Base-by-base conservation (phyloP, 2,113 vertebrate species). In the Protomyctophum bolini region DNA sequence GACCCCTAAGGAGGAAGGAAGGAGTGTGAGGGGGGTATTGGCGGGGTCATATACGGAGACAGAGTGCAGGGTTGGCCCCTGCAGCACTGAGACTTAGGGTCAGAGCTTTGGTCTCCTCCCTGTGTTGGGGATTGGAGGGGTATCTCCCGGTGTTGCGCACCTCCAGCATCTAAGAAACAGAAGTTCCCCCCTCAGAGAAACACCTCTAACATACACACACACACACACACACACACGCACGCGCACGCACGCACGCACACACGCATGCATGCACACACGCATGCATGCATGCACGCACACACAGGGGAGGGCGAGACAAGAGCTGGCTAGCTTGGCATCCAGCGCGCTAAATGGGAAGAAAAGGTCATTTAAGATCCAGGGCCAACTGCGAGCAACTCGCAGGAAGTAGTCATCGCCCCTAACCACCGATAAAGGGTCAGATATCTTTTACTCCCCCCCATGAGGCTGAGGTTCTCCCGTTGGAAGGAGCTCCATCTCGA, bases 241-340 rank as follows among this genome's bases (percentile, higher is more conserved):
- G 78, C 33, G 5, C 70, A 84, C 76, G 73, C 83, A 74, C n/a
- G 47, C 10, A 14, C 46, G 52, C 58, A 72, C 55, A 80, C 68
- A 83, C 9, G 6, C 51, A 80, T 33, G 4, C 70, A 84, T 74
- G 73, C 83, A 74, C 15, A 50, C 10, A 14, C 46, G 52, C 56
- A 72, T 52, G 78, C 68, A 83, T 8, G 6, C 51, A 80, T 6
- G 5, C 70, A 14, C 47, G 52, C 58, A 72, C 56, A 80, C 68
- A 83, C 9, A 7, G 33, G 33, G 33, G 33, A 2, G 21, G 21
- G 33, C 51, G 28, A 55, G 52, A 55, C 10, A 66, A 63, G 15
- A 49, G 56, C 81, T 6, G 67, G 79, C 77, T 72, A 84, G 81
- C 77, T 84, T 77, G 80, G 85, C 81, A 77, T 78, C 72, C 68